phyloP scores from a whole-genome alignment of 1,140 invertebrate genomes.

The Periplaneta americana region DNA sequence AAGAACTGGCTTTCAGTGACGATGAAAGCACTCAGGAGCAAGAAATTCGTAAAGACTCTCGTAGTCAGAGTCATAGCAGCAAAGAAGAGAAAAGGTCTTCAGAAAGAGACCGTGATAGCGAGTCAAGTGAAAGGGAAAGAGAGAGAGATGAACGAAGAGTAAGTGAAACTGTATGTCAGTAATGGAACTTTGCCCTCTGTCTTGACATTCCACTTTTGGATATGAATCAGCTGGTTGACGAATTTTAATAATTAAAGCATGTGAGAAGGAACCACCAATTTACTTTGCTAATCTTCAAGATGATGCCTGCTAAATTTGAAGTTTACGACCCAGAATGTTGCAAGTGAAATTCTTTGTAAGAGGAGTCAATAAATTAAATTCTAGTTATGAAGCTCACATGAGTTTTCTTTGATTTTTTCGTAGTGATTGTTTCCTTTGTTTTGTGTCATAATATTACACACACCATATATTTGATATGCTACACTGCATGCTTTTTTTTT shows the following conservation, averaged over 20 bases:
- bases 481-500: too few species aligned
- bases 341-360: background rate
- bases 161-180: background rate
- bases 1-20: conserved; percentile 91
- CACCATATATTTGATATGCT: too few species aligned
- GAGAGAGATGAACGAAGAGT: background rate
- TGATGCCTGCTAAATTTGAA: background rate
- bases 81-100: conserved; percentile 13
- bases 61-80: background rate
- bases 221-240: background rate
- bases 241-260: background rate
- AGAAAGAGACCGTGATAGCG: conserved; percentile 3
- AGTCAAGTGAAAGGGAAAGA: background rate
- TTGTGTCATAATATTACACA: too few species aligned
- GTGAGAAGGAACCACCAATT: background rate
- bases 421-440: too few species aligned
- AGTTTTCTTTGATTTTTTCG: too few species aligned
- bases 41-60: conserved; percentile 9
- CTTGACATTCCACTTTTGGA: too few species aligned
- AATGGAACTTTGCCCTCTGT: too few species aligned
- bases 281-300: background rate
- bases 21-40: conserved; percentile 53
- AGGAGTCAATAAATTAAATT: background rate
- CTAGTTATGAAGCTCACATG: too few species aligned
- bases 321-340: background rate